phyloP scores from a whole-genome alignment of 1,140 invertebrate species.

The Copidosoma floridanum region DNA sequence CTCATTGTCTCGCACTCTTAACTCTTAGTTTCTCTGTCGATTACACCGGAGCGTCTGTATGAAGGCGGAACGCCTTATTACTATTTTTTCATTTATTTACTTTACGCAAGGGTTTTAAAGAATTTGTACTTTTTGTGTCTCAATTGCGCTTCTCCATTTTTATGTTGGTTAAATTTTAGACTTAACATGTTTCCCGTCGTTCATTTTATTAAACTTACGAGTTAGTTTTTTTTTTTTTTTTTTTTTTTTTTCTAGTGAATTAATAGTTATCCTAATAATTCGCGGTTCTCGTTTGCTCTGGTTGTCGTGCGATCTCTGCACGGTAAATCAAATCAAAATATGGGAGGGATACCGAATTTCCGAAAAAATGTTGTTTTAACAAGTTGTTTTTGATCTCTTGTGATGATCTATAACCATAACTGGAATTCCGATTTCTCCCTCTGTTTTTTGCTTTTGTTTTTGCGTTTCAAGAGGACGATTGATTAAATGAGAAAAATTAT shows the following conservation, averaged over 20 bases:
- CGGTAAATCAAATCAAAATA: not conserved
- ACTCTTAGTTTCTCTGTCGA: conserved; percentile 15
- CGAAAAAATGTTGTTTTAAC: no score
- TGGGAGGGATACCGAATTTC: no score
- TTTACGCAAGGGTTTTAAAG: conserved; percentile 45
- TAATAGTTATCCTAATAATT: conserved; percentile 21
- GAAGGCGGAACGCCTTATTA: conserved; percentile 18
- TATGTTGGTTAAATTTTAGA: no score
- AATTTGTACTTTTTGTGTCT: conserved; percentile 53
- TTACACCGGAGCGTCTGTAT: conserved; percentile 25
- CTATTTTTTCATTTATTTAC: no score
- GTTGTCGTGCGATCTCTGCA: not conserved
- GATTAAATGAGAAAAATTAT: no score
- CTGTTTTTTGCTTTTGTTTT: no score
- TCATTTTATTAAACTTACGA: conserved; percentile 28
- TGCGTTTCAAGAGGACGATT: no score
- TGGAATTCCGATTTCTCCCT: no score
- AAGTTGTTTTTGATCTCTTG: no score
- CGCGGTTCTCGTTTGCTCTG: not conserved
- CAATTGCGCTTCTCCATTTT: conserved; percentile 31
- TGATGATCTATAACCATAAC: no score
- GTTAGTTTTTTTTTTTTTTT: conserved; percentile 18
- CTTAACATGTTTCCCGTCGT: no score
- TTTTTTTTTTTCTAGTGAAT: no score
- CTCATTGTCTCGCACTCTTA: conserved; percentile 1